Evolutionary conservation across 2,888 invertebrate genomes (phyloP).

Genomic region (Heliconius ethilla): DNA sequence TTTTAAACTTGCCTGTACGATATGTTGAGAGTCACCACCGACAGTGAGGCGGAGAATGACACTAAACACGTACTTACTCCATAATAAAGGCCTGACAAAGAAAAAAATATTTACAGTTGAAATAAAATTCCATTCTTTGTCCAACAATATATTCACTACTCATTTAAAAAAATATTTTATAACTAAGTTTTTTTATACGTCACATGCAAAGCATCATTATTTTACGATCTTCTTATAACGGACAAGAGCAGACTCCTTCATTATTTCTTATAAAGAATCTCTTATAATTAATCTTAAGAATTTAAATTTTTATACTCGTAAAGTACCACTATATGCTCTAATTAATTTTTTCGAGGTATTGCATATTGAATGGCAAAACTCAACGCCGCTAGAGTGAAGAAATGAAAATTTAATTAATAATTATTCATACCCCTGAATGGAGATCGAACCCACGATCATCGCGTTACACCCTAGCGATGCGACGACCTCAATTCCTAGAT

Average conservation of each 20-base stretch:
- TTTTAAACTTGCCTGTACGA: slow-evolving; percentile 85
- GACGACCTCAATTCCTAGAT: not conserved
- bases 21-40: slow-evolving; percentile 92
- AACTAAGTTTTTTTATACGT: not conserved
- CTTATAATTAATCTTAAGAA: not conserved
- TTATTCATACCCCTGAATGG: too few species aligned
- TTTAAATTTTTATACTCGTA: not conserved
- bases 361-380: not conserved
- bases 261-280: not conserved
- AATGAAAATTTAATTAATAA: too few species aligned
- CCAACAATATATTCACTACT: not conserved
- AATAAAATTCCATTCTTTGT: not conserved
- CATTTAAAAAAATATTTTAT: not conserved
- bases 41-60: slow-evolving; percentile 89
- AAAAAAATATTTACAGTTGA: slow-evolving; percentile 16
- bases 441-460: too few species aligned
- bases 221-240: not conserved
- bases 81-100: slow-evolving; percentile 87
- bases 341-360: not conserved
- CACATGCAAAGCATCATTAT: not conserved
- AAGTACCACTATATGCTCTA: not conserved
- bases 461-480: too few species aligned
- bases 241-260: not conserved
- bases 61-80: slow-evolving; percentile 91
- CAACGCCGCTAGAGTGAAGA: too few species aligned